Percentiles rank a stretch among this genome's conserved stretches.
Evolutionary conservation across 2,888 invertebrate species (phyloP).

Genomic region (Morinoia aosen): DNA sequence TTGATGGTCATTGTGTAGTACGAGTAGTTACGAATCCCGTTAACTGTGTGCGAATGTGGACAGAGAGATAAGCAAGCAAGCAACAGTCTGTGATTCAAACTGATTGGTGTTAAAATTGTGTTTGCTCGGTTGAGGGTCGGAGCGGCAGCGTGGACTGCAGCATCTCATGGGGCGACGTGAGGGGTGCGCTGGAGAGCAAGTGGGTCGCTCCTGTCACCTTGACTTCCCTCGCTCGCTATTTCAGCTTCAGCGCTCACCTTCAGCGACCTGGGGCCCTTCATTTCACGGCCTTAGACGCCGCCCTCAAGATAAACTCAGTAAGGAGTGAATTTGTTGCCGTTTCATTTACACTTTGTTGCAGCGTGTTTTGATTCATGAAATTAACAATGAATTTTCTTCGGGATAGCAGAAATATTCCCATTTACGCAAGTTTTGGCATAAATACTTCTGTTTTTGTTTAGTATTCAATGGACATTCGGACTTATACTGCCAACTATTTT

Average conservation of each 20-base stretch:
- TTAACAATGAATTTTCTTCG: too few relatives aligned
- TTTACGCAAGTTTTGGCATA: neutral
- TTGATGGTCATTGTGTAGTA: too few relatives aligned
- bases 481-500: too few relatives aligned
- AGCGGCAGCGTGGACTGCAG: neutral
- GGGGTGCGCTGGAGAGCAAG: constrained; percentile 5
- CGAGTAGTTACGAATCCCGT: too few relatives aligned
- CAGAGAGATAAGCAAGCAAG: too few relatives aligned
- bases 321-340: neutral
- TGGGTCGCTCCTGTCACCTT: constrained; percentile 8
- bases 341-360: too few relatives aligned
- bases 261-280: neutral
- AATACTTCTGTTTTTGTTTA: neutral
- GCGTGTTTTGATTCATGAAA: too few relatives aligned
- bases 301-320: constrained; percentile 36
- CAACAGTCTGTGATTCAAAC: too few relatives aligned
- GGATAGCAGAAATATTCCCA: too few relatives aligned
- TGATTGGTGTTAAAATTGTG: neutral
- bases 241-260: constrained; percentile 40
- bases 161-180: constrained; percentile 21
- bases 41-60: too few relatives aligned
- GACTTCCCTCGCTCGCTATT: constrained; percentile 15
- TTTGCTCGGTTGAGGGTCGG: neutral
- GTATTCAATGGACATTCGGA: neutral
- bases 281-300: neutral